Percentiles rank a stretch among this genome's conserved stretches.
These are phyloP conservation scores for Neoitamus cyanurus DNA, from an alignment of 2,888 invertebrate genomes.

Conservation along the genomic window DNA sequence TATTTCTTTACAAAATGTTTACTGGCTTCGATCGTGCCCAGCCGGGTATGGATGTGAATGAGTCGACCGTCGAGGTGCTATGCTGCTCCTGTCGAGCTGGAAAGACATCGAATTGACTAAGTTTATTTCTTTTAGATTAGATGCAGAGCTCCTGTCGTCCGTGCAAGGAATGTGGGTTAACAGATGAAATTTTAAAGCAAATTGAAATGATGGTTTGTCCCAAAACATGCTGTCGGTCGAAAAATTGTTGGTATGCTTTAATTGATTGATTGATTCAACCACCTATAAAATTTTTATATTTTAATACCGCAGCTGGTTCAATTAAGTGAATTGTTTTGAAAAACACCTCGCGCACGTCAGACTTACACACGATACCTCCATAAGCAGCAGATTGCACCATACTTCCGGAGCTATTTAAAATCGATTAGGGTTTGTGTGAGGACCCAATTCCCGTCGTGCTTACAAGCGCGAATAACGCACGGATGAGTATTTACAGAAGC, in stretches of 20 bases:
- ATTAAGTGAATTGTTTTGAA: too few species aligned
- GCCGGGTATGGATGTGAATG: background rate
- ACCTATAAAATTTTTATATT: too few species aligned
- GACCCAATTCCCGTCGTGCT: background rate
- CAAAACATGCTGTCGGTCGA: background rate
- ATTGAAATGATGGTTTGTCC: background rate
- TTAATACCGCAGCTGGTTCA: too few species aligned
- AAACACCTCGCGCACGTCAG: too few species aligned
- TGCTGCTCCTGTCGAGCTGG: background rate
- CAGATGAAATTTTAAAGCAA: background rate
- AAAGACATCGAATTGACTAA: background rate
- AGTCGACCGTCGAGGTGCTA: background rate
- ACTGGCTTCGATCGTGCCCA: background rate
- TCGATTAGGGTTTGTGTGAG: background rate
- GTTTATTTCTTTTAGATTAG: background rate
- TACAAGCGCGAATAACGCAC: background rate
- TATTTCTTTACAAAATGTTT: conserved; percentile 16
- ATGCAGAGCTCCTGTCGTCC: background rate
- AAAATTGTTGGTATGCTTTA: background rate
- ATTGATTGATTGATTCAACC: too few species aligned
- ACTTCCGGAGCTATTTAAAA: background rate
- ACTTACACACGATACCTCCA: too few species aligned
- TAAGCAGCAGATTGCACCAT: too few species aligned
- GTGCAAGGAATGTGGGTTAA: background rate
- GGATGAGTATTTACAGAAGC: background rate